Percentiles rank a stretch among this genome's conserved stretches.
Conservation (phyloP, 2,797 vertebrate genomes). For the Aselliscus stoliczkanus region DNA sequence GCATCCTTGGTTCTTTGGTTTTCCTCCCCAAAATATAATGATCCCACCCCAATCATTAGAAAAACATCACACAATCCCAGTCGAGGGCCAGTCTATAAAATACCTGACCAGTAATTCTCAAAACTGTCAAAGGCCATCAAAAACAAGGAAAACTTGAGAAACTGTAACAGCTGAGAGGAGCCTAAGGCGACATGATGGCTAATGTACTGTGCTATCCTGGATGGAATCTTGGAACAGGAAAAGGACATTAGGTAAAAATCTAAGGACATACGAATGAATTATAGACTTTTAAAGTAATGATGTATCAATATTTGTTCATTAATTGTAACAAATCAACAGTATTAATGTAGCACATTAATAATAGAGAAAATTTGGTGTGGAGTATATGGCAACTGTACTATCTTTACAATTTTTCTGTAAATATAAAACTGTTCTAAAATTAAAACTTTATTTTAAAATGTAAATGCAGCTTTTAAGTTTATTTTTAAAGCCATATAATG, state of each 20-base stretch:
- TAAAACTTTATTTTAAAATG: neutral
- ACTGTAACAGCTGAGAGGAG: neutral
- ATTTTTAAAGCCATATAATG: slow-evolving; percentile 23
- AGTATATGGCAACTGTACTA: neutral
- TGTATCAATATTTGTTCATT: neutral
- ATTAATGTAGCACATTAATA: neutral
- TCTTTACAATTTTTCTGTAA: neutral
- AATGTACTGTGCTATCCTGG: neutral
- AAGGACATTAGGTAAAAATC: neutral
- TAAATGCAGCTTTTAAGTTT: neutral
- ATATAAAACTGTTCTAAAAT: neutral
- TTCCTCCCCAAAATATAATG: neutral
- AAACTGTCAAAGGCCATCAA: neutral
- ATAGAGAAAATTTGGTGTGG: neutral
- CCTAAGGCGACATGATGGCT: neutral
- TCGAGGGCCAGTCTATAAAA: neutral
- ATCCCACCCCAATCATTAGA: neutral
- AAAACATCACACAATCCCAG: neutral
- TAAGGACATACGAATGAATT: neutral
- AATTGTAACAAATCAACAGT: neutral
- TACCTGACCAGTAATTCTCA: neutral
- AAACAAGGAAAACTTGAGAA: neutral
- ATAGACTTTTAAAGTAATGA: neutral
- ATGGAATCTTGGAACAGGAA: neutral
- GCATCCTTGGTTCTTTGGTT: neutral